Percentiles rank a stretch among this genome's conserved stretches.
Conservation (phyloP, 1,140 invertebrate species). For the Orussus abietinus region DNA sequence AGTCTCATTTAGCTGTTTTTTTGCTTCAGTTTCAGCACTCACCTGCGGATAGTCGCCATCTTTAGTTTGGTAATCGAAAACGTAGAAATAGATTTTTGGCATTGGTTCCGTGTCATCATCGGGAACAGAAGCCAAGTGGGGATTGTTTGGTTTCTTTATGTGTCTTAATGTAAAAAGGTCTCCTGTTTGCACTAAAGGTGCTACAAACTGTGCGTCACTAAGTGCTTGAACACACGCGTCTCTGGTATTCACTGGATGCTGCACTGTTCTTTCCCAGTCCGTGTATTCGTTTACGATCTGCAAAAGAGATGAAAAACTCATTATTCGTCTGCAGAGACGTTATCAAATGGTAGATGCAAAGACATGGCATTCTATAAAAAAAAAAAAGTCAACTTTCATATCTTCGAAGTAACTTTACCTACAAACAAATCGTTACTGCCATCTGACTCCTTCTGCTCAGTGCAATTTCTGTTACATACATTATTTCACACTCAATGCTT, state of each 20-base stretch:
- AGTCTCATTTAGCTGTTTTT: no score
- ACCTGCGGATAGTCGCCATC: slow-evolving; percentile 87
- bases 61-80: slow-evolving; percentile 90
- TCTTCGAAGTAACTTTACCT: no score
- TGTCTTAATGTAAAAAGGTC: slow-evolving; percentile 66
- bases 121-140: slow-evolving; percentile 36
- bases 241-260: slow-evolving; percentile 87
- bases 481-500: no score
- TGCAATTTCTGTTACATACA: no score
- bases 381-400: no score
- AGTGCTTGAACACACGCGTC: slow-evolving; percentile 89
- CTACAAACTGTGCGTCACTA: slow-evolving; percentile 88
- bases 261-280: slow-evolving; percentile 89
- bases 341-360: no score
- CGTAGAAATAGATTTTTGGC: slow-evolving; percentile 83
- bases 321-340: no score
- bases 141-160: slow-evolving; percentile 38
- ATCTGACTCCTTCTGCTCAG: no score
- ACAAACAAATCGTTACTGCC: no score
- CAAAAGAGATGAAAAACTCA: no score
- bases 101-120: slow-evolving; percentile 48
- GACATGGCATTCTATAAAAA: no score
- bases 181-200: slow-evolving; percentile 77
- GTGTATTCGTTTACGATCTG: slow-evolving; percentile 92
- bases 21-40: no score